A percentile compares a stretch with the other conserved stretches of the same genome.
Conservation (phyloP, 2,113 vertebrate species). For the Vulpes lagopus region DNA sequence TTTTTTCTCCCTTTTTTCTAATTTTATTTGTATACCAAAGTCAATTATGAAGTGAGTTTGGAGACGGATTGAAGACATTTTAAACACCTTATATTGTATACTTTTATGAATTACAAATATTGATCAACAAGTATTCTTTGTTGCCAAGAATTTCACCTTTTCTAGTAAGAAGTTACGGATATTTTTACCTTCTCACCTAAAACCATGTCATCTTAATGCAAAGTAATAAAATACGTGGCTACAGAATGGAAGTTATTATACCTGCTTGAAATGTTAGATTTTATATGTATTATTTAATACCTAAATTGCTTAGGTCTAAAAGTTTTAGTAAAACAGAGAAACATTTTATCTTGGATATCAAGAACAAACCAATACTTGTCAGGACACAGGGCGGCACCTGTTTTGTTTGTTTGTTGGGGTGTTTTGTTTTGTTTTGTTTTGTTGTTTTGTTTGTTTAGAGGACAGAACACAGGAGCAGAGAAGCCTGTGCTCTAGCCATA, state of each 20-base stretch:
- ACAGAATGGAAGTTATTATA: slow-evolving; percentile 46
- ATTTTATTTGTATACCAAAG: not conserved
- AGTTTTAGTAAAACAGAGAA: not conserved
- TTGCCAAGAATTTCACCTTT: slow-evolving; percentile 51
- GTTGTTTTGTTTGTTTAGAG: not conserved
- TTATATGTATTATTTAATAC: slow-evolving; percentile 54
- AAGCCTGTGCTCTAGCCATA: not conserved
- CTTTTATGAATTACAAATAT: slow-evolving; percentile 21
- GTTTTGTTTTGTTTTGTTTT: not conserved
- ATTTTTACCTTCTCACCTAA: slow-evolving; percentile 68
- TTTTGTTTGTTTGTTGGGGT: not conserved
- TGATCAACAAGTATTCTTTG: not conserved
- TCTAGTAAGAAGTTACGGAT: slow-evolving; percentile 60
- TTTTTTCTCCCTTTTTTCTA: not conserved
- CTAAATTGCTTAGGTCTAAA: slow-evolving; percentile 63
- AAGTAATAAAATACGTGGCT: slow-evolving; percentile 63
- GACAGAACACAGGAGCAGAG: not conserved
- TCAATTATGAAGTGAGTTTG: slow-evolving; percentile 2
- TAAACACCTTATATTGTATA: not conserved
- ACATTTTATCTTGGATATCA: not conserved
- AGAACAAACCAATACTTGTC: slow-evolving; percentile 4
- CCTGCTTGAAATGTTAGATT: slow-evolving; percentile 54
- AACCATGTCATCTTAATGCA: slow-evolving; percentile 50
- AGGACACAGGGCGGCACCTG: not conserved
- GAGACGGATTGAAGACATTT: not conserved